phyloP scores from a whole-genome alignment of 35 echinoderm and acorn worm species.

The Ophioderma brevispina region DNA sequence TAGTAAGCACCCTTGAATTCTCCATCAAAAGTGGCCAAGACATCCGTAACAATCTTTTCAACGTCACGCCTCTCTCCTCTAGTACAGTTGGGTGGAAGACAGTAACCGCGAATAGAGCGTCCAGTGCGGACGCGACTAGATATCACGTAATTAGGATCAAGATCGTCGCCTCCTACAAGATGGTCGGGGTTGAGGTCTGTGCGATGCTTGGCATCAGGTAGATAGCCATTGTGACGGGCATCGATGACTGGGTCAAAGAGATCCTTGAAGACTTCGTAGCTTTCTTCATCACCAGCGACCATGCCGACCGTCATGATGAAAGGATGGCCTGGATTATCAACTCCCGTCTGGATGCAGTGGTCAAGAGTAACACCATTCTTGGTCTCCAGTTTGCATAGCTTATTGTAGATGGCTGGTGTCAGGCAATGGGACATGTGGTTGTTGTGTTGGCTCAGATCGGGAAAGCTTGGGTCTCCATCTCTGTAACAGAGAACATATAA shows the following conservation, averaged over 20 bases:
- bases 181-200: conserved; percentile 86
- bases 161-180: conserved; percentile 70
- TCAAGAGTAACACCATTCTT: conserved; percentile 75
- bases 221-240: conserved; percentile 78
- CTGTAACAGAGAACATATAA: conserved; percentile 2
- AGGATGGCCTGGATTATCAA: conserved; percentile 95
- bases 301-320: conserved; percentile 92
- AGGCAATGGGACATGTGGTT: conserved; percentile 86
- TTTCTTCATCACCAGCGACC: conserved; percentile 95
- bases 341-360: conserved; percentile 91
- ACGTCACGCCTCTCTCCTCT: conserved; percentile 85
- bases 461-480: conserved; percentile 65
- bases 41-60: conserved; percentile 74
- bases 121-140: conserved; percentile 91
- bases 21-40: conserved; percentile 75
- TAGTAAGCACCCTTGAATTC: conserved; percentile 85
- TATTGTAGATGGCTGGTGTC: conserved; percentile 83
- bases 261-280: conserved; percentile 81
- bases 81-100: conserved; percentile 73
- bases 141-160: conserved; percentile 86
- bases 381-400: conserved; percentile 66
- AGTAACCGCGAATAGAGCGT: conserved; percentile 75
- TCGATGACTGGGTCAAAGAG: conserved; percentile 89
- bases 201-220: conserved; percentile 56
- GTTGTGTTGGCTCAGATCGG: conserved; percentile 82